phyloP scores from a whole-genome alignment of 1,140 invertebrate species.

The Hylyphantes graminicola region DNA sequence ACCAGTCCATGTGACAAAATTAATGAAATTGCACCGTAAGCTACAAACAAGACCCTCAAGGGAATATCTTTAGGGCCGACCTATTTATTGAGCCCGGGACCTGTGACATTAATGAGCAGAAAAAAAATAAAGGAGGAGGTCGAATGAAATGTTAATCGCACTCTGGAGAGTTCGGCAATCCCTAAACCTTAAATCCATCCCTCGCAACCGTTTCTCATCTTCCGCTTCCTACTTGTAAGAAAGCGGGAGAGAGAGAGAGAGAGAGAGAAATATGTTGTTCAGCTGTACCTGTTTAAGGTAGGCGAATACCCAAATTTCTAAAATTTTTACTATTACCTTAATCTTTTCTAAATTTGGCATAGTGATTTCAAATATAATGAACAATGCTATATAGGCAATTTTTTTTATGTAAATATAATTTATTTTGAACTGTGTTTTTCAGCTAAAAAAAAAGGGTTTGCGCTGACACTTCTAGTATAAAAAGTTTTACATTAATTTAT shows the following conservation, averaged over 20 bases:
- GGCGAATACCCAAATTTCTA: no score
- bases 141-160: conserved; percentile 45
- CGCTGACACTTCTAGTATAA: no score
- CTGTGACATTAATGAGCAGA: conserved; percentile 20
- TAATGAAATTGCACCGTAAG: conserved; percentile 2
- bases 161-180: conserved; percentile 19
- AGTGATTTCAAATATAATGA: no score
- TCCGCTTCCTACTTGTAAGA: not conserved
- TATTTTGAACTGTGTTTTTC: no score
- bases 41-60: conserved; percentile 11
- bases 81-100: conserved; percentile 27
- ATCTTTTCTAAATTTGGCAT: no score
- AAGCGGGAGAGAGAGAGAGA: not conserved
- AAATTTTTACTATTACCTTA: no score
- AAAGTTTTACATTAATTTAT: no score
- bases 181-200: conserved; percentile 46
- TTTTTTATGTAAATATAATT: no score
- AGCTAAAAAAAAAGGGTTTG: no score
- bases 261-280: not conserved
- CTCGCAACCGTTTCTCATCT: conserved; percentile 42
- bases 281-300: no score
- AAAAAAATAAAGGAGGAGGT: not conserved
- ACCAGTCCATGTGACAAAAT: not conserved
- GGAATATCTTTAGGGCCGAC: conserved; percentile 6
- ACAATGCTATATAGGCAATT: no score